Base-by-base conservation (phyloP, 2,797 vertebrate species). In the Cryptoblepharus egeriae region DNA sequence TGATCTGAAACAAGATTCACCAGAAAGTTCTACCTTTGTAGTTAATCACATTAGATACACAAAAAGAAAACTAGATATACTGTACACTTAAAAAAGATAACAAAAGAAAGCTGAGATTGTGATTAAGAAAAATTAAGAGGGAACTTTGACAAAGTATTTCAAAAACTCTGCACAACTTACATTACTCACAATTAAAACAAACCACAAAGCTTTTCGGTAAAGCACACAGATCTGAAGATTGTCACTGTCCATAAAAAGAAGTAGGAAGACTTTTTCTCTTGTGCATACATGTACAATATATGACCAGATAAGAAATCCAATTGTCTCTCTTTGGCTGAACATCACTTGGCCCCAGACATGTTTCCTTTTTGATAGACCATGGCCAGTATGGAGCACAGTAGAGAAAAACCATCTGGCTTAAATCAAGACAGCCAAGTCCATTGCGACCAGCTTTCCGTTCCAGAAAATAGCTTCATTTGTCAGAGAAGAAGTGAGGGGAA, bases 381-480 rank as follows among this genome's bases (percentile, higher is more conserved):
- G 24, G 60, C 71, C 49, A 55, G 9, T 3, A 12, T 4, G n/a
- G 18, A 20, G 39, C 39, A 11, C 11, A 13, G 39, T 49, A 77
- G 39, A 77, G 42, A 39, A 64, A 77, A 64, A 42, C 60, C 75
- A 77, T 77, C 75, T 77, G 75, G 75, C 15, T 24, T 12, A 15
- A 10, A 2, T 28, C 1, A 42, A 32, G 60, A 30, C 18, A 6
- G 39, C 39, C 61, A 13, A 64, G 60, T 10, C 39, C 16, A 42
- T 32, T 24, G 16, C 16, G 49, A 64, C 20, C 61, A 30, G 30
- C 42, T 65, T 49, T 55, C 32, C 60, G 24, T 49, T 77, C 39
- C 61, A 42, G 75, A 49, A 64, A 45, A 77, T 64, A 10, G 75
- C 60, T 65, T 77, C 75, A 45, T 64, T 77, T 49, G 60, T 77